A percentile compares a stretch with the other conserved stretches of the same genome.
Conservation (phyloP, 2,113 vertebrate genomes). For the Dicentrarchus labrax region DNA sequence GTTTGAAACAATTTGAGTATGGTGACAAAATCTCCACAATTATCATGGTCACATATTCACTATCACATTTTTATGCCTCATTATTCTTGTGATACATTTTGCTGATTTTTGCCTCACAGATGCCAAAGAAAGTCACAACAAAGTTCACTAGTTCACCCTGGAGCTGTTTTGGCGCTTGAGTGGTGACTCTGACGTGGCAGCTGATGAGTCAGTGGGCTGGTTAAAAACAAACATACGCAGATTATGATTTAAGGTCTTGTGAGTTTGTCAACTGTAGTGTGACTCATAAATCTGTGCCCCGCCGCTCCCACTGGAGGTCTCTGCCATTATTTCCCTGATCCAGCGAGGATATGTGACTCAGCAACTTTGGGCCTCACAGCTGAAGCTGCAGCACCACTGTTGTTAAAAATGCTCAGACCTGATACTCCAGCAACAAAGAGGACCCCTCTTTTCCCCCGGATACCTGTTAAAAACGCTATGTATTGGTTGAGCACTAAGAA, state of each 20-base stretch:
- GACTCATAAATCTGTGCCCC: conserved; percentile 42
- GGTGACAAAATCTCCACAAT: background rate
- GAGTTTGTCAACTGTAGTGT: conserved; percentile 5
- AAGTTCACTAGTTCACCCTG: background rate
- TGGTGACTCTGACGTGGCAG: conserved; percentile 13
- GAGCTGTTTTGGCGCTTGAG: background rate
- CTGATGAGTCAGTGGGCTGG: conserved; percentile 6
- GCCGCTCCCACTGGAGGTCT: conserved; percentile 24
- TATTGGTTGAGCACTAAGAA: no score
- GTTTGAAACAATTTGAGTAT: background rate
- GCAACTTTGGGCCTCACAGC: conserved; percentile 13
- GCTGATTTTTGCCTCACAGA: background rate
- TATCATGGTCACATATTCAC: background rate
- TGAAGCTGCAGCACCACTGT: conserved; percentile 1
- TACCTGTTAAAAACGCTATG: background rate
- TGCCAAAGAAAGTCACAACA: background rate
- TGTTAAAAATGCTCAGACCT: background rate
- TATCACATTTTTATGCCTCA: background rate
- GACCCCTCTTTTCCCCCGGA: background rate
- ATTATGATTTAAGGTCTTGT: conserved; percentile 24
- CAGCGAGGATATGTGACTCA: conserved; percentile 63
- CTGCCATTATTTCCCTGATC: conserved; percentile 31
- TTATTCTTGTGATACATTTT: background rate
- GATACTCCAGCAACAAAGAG: background rate
- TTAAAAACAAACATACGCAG: background rate